Evolutionary conservation across 1,140 invertebrate species (phyloP).

Genomic region (Drosophila nasuta): DNA sequence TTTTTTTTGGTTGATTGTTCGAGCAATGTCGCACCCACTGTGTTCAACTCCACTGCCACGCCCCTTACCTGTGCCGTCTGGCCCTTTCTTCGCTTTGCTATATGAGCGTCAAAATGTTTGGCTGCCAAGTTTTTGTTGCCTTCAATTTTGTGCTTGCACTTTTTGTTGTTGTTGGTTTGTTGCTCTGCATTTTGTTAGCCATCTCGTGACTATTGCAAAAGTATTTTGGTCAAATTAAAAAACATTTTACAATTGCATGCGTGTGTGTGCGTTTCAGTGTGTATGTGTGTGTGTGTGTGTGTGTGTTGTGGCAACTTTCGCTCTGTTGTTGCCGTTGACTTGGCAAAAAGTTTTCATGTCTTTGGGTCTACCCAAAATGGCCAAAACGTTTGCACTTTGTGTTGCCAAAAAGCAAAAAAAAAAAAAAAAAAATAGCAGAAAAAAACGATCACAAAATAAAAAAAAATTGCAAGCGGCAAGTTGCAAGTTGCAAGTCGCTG

Average conservation of each 20-base stretch:
- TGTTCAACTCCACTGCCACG: neutral
- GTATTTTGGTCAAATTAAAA: slow-evolving; percentile 79
- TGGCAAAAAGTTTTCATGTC: slow-evolving; percentile 59
- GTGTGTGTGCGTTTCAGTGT: slow-evolving; percentile 3
- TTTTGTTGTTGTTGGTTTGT: neutral
- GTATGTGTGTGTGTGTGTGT: slow-evolving; percentile 9
- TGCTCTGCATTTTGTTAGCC: slow-evolving; percentile 12
- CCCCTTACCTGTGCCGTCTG: neutral
- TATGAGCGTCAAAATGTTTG: slow-evolving; percentile 59
- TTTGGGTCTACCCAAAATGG: slow-evolving; percentile 40
- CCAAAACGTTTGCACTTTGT: slow-evolving; percentile 71
- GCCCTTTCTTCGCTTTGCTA: slow-evolving; percentile 4
- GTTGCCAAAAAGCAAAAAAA: slow-evolving; percentile 28
- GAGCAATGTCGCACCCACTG: slow-evolving; percentile 17
- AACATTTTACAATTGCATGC: slow-evolving; percentile 74
- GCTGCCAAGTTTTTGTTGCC: slow-evolving; percentile 47
- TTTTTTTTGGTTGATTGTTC: neutral
- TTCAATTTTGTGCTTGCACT: slow-evolving; percentile 1
- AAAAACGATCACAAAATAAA: neutral
- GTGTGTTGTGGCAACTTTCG: slow-evolving; percentile 39
- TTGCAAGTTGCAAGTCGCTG: slow-evolving; percentile 12
- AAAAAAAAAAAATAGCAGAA: slow-evolving; percentile 5
- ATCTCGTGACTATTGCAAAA: slow-evolving; percentile 63
- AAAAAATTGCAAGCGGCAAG: slow-evolving; percentile 10
- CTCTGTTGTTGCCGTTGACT: slow-evolving; percentile 51